Base-by-base conservation (phyloP, 2,888 invertebrate genomes). In the Bombylius major region DNA sequence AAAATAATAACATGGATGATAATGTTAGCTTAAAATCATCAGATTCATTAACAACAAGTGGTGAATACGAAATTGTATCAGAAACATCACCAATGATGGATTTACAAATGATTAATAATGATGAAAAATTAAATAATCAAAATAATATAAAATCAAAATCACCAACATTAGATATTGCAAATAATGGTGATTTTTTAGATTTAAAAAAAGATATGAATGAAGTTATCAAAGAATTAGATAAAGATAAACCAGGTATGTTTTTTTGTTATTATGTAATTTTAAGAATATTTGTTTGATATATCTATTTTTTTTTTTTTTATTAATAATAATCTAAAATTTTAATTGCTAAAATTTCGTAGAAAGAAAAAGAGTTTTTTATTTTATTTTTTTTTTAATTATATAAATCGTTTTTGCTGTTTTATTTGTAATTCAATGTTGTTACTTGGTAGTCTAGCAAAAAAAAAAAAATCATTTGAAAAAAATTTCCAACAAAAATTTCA, bases 21-120 rank as follows among this genome's bases (percentile, higher is more conserved):
- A 80, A 79, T 71, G 72, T 82, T 66, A 83, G 83, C 66, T 78
- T 80, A 42, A 81, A 82, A 72, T 84, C 84, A 57, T 78, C 80
- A 65, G 84, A 84, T 73, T 84, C 84, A 59, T 77, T 81, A 65
- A 80, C 80, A 56, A 82, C 82, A 58, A 82, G 82, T 66, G 84
- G 84, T 62, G 84, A 84, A 69, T 84, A 82, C 72, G 84, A 84
- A 69, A 79, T 84, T 64, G 80, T 84, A 58, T 79, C 78, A 60
- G 79, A 79, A 49, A 76, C 75, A 58, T 77, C 69, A 13, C 44
- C 49, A 11, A 56, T 54, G 50, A 62, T 67, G 61, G 69, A 70
- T 32, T 58, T 62, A 23, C 23, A 23, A 23, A 23, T 23, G 23
- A 23, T 23, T 23, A 23, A 23, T 57, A 42, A 63, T 58, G 23